Evolutionary conservation across 2,888 invertebrate genomes (phyloP).

Genomic region (Suillia variegata): DNA sequence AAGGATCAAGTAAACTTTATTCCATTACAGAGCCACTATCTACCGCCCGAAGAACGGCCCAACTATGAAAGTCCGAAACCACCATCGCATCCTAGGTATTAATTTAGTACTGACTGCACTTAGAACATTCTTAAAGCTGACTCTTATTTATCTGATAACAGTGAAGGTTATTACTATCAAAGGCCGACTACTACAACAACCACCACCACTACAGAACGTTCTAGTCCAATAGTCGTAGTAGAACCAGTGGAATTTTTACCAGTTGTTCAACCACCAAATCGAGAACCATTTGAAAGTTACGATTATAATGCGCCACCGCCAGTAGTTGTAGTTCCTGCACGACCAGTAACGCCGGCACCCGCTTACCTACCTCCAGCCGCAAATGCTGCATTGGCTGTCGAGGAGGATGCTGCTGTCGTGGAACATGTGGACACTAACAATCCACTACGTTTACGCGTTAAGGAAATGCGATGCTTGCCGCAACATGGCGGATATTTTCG

Average conservation of each 20-base stretch:
- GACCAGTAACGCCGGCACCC: constrained; percentile 43
- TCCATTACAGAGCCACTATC: constrained; percentile 48
- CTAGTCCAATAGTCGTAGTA: constrained; percentile 45
- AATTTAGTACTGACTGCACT: background rate
- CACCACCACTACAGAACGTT: constrained; percentile 26
- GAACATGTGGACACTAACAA: constrained; percentile 20
- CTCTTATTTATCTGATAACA: constrained; percentile 14
- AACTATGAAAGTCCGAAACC: constrained; percentile 46
- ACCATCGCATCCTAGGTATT: constrained; percentile 23
- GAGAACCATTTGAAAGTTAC: constrained; percentile 39
- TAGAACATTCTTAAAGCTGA: background rate
- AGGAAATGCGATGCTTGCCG: constrained; percentile 57
- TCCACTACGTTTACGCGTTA: constrained; percentile 46
- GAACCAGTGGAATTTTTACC: constrained; percentile 34
- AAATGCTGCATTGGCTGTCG: constrained; percentile 6
- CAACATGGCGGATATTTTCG: constrained; percentile 54
- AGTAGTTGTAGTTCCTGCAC: constrained; percentile 19
- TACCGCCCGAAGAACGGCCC: constrained; percentile 49
- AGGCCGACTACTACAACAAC: constrained; percentile 30
- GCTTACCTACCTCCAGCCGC: constrained; percentile 38
- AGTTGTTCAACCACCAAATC: background rate
- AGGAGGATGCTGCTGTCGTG: constrained; percentile 11
- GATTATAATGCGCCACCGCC: constrained; percentile 44
- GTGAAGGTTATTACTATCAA: constrained; percentile 45
- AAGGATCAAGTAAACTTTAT: constrained; percentile 46